Conservation (phyloP, 2,888 invertebrate species). For the Rhaphigaster nebulosa region DNA sequence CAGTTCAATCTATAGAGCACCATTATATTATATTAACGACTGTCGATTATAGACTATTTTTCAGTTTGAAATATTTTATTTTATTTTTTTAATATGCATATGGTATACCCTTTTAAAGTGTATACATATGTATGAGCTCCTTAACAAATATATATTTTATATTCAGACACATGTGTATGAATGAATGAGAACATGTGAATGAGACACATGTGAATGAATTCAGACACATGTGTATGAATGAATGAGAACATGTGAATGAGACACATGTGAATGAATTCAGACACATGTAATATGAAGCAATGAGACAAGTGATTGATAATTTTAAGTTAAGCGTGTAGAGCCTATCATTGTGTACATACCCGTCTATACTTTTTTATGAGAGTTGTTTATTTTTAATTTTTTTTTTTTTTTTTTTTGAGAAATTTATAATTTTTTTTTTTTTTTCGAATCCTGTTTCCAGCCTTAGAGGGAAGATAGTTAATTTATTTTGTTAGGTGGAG, state of each 20-base stretch:
- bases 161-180: not conserved
- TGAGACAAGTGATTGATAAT: conserved; percentile 54
- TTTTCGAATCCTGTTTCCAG: conserved; percentile 61
- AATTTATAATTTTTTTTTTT: not conserved
- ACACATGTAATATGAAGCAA: conserved; percentile 47
- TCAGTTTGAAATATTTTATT: conserved; percentile 59
- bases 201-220: not conserved
- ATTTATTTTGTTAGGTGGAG: conserved; percentile 62
- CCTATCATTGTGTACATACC: conserved; percentile 62
- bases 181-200: too few species aligned
- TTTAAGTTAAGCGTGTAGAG: conserved; percentile 53
- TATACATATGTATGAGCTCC: conserved; percentile 50
- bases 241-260: too few species aligned
- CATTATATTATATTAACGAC: conserved; percentile 61
- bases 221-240: not conserved
- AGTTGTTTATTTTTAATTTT: not conserved
- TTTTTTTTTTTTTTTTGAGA: not conserved
- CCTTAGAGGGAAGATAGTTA: conserved; percentile 60
- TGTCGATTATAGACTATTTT: conserved; percentile 63
- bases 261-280: not conserved
- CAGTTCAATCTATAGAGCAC: conserved; percentile 61
- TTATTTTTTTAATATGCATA: conserved; percentile 57
- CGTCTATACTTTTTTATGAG: conserved; percentile 61
- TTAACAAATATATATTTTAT: conserved; percentile 54
- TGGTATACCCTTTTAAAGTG: conserved; percentile 56